A percentile compares a stretch with the other conserved stretches of the same genome.
phyloP scores from a whole-genome alignment of 2,113 vertebrate species.

The Fulmarus glacialis region DNA sequence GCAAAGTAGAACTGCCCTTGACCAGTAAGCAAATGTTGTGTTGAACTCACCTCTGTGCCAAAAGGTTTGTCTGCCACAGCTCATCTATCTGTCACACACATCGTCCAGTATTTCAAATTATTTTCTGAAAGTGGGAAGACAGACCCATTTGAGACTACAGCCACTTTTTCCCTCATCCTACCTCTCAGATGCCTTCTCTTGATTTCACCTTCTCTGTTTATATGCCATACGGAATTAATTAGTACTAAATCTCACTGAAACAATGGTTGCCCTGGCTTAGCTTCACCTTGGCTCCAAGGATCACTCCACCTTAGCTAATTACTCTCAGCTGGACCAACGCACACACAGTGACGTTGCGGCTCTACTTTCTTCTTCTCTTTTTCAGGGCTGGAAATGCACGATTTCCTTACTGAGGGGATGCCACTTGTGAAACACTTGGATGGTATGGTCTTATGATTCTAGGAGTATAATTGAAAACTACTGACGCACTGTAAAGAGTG shows the following conservation, averaged over 20 bases:
- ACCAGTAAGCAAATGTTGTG: constrained; percentile 16
- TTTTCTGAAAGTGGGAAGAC: not conserved
- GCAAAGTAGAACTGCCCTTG: not conserved
- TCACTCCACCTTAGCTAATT: not conserved
- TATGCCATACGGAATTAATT: not conserved
- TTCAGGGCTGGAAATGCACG: not conserved
- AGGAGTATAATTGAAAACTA: not conserved
- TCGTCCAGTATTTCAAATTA: not conserved
- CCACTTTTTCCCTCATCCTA: not conserved
- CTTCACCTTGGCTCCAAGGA: not conserved
- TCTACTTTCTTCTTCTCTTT: not conserved
- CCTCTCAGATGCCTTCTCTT: not conserved
- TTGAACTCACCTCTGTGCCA: not conserved
- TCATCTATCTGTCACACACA: constrained; percentile 31
- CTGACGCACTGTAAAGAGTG: not conserved
- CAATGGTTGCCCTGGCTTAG: not conserved
- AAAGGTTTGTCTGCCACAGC: not conserved
- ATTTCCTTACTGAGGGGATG: not conserved
- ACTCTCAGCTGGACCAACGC: not conserved
- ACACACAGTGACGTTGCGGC: not conserved
- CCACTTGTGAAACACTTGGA: not conserved
- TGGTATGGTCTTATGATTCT: not conserved
- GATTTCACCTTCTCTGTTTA: not conserved
- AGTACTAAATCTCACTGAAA: not conserved
- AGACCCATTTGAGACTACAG: not conserved